phyloP scores from a whole-genome alignment of 1,140 invertebrate species.

The Ephestia elutella region DNA sequence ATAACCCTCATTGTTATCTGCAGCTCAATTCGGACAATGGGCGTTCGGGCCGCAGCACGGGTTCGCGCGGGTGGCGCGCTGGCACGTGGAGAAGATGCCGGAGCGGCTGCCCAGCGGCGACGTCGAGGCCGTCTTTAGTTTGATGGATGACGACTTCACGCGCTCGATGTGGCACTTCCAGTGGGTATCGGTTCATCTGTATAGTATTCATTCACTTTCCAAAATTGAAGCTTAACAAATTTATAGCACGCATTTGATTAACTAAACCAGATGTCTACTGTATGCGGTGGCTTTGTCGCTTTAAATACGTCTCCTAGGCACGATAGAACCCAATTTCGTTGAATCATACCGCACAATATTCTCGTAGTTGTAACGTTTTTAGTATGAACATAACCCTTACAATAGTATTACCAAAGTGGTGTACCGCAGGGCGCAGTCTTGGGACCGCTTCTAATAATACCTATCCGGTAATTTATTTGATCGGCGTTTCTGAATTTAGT shows the following conservation, averaged over 20 bases:
- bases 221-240: not conserved
- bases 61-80: slow-evolving; percentile 92
- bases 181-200: slow-evolving; percentile 67
- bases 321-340: not conserved
- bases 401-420: not conserved
- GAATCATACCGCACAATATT: not conserved
- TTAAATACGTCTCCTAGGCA: not conserved
- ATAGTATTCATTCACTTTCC: not conserved
- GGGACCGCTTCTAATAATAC: not conserved
- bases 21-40: slow-evolving; percentile 96
- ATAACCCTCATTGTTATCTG: no score
- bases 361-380: not conserved
- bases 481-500: no score
- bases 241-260: not conserved
- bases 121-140: slow-evolving; percentile 91
- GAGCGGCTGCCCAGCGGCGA: slow-evolving; percentile 90
- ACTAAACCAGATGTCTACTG: not conserved
- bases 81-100: slow-evolving; percentile 91
- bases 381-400: not conserved
- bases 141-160: slow-evolving; percentile 94
- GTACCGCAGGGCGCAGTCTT: slow-evolving; percentile 4
- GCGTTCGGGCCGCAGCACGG: slow-evolving; percentile 94
- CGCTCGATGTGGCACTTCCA: slow-evolving; percentile 95
- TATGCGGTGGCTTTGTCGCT: not conserved
- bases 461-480: not conserved